Evolutionary conservation across 1,140 invertebrate species (phyloP).

Genomic region (Heliconius hermathena): DNA sequence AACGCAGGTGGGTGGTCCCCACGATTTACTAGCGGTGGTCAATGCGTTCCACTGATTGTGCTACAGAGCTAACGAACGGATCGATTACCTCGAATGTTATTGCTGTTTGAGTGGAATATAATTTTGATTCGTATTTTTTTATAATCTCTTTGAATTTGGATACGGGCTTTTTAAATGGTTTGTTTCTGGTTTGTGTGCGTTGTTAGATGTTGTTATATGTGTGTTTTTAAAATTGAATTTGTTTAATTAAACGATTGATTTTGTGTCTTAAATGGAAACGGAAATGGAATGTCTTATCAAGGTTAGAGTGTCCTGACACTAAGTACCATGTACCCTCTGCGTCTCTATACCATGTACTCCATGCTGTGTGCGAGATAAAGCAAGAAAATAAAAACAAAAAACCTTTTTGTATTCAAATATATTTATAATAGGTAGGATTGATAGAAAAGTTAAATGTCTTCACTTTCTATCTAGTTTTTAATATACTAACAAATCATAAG

Average conservation of each 20-base stretch:
- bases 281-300: too few species aligned
- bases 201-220: neutral
- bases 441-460: too few species aligned
- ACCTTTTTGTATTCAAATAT: too few species aligned
- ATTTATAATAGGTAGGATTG: too few species aligned
- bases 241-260: neutral
- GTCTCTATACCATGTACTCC: too few species aligned
- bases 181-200: slow-evolving; percentile 12
- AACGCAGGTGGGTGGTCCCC: slow-evolving; percentile 76
- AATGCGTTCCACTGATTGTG: slow-evolving; percentile 74
- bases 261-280: too few species aligned
- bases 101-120: slow-evolving; percentile 36
- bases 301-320: too few species aligned
- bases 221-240: neutral
- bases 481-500: too few species aligned
- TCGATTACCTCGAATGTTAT: slow-evolving; percentile 43
- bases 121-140: slow-evolving; percentile 38
- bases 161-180: slow-evolving; percentile 20
- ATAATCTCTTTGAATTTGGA: slow-evolving; percentile 32
- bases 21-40: slow-evolving; percentile 69
- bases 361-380: too few species aligned
- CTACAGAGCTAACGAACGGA: slow-evolving; percentile 50
- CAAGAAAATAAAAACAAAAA: too few species aligned
- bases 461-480: too few species aligned
- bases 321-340: too few species aligned